A percentile compares a stretch with the other conserved stretches of the same genome.
Evolutionary conservation across 2,888 invertebrate species (phyloP).

Genomic region (Melieria crassipennis): DNA sequence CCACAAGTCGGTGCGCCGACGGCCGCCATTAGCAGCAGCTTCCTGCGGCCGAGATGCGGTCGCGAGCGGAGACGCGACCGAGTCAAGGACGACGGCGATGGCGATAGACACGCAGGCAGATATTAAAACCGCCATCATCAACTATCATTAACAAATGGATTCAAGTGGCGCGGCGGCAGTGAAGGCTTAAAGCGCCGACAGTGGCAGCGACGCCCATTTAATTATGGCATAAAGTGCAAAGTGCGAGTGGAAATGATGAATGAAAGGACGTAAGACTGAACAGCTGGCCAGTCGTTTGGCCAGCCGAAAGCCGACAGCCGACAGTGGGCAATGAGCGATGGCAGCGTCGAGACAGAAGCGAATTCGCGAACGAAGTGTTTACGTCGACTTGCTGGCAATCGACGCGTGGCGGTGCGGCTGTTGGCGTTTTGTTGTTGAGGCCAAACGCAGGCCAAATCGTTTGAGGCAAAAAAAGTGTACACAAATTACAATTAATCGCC

Average conservation of each 20-base stretch:
- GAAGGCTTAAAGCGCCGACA: not conserved
- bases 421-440: no score
- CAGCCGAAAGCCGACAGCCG: not conserved
- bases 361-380: not conserved
- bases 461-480: not conserved
- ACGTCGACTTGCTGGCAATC: no score
- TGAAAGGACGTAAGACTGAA: not conserved
- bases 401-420: not conserved
- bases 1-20: no score
- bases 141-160: slow-evolving; percentile 2
- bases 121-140: not conserved
- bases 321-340: not conserved
- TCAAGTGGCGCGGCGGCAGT: not conserved
- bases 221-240: slow-evolving; percentile 10
- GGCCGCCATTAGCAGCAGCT: no score
- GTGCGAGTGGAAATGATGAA: slow-evolving; percentile 22
- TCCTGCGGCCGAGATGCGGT: no score
- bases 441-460: no score
- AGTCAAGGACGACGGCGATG: no score
- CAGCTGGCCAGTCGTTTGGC: not conserved
- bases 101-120: no score
- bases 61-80: no score
- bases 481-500: slow-evolving; percentile 49
- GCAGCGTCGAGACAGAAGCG: not conserved
- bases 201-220: slow-evolving; percentile 9